Percentiles rank a stretch among this genome's conserved stretches.
phyloP scores from a whole-genome alignment of 2,888 invertebrate species.

The Drosophila pseudotalamancana region DNA sequence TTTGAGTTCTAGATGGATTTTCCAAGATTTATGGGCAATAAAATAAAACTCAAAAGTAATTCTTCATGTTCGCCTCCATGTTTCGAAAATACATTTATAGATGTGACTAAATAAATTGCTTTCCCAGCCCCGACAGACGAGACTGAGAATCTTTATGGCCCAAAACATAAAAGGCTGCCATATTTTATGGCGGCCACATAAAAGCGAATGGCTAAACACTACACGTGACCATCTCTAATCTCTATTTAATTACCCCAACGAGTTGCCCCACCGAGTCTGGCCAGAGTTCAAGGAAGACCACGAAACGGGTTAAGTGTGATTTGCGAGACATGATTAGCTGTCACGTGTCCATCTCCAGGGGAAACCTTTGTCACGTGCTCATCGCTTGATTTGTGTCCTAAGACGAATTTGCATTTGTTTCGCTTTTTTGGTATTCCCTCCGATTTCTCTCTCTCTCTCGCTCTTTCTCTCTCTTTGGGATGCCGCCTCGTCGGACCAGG shows the following conservation, averaged over 20 bases:
- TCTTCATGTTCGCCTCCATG: background rate
- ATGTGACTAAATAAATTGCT: slow-evolving; percentile 33
- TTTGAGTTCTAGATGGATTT: background rate
- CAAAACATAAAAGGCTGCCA: slow-evolving; percentile 1
- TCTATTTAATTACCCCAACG: slow-evolving; percentile 40
- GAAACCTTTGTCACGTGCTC: slow-evolving; percentile 53
- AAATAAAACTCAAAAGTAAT: background rate
- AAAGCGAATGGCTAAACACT: slow-evolving; percentile 6
- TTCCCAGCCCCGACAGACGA: slow-evolving; percentile 18
- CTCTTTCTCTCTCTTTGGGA: slow-evolving; percentile 23
- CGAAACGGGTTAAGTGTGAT: slow-evolving; percentile 50
- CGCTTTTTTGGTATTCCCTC: background rate
- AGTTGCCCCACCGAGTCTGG: slow-evolving; percentile 3
- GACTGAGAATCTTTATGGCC: slow-evolving; percentile 14
- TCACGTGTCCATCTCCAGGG: slow-evolving; percentile 47
- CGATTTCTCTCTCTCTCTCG: background rate
- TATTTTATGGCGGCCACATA: slow-evolving; percentile 29
- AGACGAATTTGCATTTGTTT: slow-evolving; percentile 23
- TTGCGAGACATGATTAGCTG: slow-evolving; percentile 59
- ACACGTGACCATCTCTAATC: slow-evolving; percentile 53
- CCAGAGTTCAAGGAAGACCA: background rate
- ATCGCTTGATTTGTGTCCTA: slow-evolving; percentile 32
- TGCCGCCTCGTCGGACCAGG: slow-evolving; percentile 45
- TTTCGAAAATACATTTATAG: slow-evolving; percentile 17
- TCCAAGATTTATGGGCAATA: background rate